Evolutionary conservation across 2,888 invertebrate genomes (phyloP), one percentile per base, ranked within the genome.

Genomic region (Peribatodes rhomboidaria): DNA sequence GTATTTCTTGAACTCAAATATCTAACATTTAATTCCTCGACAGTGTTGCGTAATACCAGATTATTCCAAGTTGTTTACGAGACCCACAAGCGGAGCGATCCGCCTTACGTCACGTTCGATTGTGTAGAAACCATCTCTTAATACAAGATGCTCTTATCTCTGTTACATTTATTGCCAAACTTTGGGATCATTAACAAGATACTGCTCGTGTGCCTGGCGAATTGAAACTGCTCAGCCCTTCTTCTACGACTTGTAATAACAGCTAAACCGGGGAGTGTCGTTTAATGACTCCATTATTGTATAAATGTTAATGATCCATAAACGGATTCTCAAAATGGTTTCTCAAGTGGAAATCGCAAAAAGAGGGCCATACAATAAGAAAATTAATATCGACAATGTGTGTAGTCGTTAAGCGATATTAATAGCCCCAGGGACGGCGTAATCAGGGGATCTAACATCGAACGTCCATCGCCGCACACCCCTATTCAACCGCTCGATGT

Each of bases 1-100:
- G 79, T 85, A 84, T 83, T 27, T 58, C 39, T 78, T 83, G 56
- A 65, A 63, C 72, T 59, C 64, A 69, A 71, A 69, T 73, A 72
- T 74, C 68, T 35, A 50, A 50, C 20, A 69, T 71, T 59, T 70
- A 81, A 81, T 80, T 75, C 72, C 68, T 61, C 65, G 69, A 61
- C 69, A 70, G 63, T 67, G 72, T 86, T 85, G 72, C 80, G 76
- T 82, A 84, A 85, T 76, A 72, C 70, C 69, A 65, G 71, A 80
- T 82, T 76, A 82, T 77, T 81, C 77, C 70, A 76, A 81, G 72
- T 76, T 73, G 73, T 79, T 79, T 78, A 81, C 74, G 67, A 73
- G 65, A 72, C 67, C 72, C 72, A 75, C 67, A 72, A 75, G 75
- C 74, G 62, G 70, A 60, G 64, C 64, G 53, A 67, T 74, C 71